phyloP scores from a whole-genome alignment of 2,888 invertebrate genomes.

The Isoperla grammatica region DNA sequence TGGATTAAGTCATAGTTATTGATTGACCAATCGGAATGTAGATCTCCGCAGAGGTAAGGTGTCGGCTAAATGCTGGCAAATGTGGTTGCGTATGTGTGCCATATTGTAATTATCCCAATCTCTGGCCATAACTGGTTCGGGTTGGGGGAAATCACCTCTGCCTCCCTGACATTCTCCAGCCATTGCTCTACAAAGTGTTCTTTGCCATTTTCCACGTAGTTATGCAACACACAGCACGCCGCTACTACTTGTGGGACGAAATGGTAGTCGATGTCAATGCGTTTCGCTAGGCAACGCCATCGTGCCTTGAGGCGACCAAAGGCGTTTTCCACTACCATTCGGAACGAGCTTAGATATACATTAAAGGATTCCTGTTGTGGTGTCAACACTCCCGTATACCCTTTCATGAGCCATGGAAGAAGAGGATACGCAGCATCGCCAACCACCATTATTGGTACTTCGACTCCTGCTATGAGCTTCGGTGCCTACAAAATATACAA shows the following conservation, averaged over 20 bases:
- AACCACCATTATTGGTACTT: conserved; percentile 30
- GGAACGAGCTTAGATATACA: conserved; percentile 27
- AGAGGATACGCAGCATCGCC: conserved; percentile 34
- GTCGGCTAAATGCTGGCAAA: background rate
- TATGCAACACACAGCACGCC: conserved; percentile 34
- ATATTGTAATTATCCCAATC: no score
- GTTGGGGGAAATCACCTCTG: background rate
- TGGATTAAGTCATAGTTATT: no score
- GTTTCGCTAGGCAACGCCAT: conserved; percentile 34
- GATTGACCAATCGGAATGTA: no score
- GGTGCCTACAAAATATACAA: background rate
- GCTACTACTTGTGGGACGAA: conserved; percentile 32
- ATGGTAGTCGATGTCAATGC: conserved; percentile 30
- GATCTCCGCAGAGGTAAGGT: no score
- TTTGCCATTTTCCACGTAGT: conserved; percentile 31
- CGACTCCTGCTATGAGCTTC: conserved; percentile 18
- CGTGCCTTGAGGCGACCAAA: conserved; percentile 36
- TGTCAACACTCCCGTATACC: conserved; percentile 24
- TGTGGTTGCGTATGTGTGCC: conserved; percentile 16
- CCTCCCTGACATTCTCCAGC: conserved; percentile 7
- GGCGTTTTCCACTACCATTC: conserved; percentile 34
- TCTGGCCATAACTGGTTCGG: background rate
- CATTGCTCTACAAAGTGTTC: conserved; percentile 24
- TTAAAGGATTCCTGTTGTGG: conserved; percentile 34
- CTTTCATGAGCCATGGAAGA: conserved; percentile 33